phyloP scores from a whole-genome alignment of 1,140 invertebrate genomes.

The Sminthurinus signatus region DNA sequence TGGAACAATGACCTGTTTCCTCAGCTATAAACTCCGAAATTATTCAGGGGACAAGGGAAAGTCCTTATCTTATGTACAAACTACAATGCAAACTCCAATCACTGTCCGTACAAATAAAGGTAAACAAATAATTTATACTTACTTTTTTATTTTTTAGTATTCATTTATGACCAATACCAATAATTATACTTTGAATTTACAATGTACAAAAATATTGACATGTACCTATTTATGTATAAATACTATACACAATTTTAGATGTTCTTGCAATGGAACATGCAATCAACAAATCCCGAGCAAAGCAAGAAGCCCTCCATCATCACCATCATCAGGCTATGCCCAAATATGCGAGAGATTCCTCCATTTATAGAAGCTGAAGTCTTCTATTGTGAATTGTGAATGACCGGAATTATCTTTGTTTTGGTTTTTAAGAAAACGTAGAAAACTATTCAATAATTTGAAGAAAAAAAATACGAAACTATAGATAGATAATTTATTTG shows the following conservation, averaged over 20 bases:
- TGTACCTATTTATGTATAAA: neutral
- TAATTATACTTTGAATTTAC: neutral
- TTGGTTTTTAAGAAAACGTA: too few species aligned
- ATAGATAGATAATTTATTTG: too few species aligned
- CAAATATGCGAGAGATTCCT: slow-evolving; percentile 36
- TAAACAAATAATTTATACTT: neutral
- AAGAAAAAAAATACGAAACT: too few species aligned
- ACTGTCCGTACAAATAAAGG: slow-evolving; percentile 11
- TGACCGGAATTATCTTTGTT: too few species aligned
- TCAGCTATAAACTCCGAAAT: slow-evolving; percentile 26
- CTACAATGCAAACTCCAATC: slow-evolving; percentile 16
- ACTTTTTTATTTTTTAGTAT: neutral
- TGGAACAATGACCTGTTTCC: slow-evolving; percentile 27
- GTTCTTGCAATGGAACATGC: neutral
- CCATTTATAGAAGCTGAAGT: slow-evolving; percentile 29
- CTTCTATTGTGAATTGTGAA: too few species aligned
- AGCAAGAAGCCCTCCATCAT: slow-evolving; percentile 10
- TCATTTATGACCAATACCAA: neutral
- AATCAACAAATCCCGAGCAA: neutral
- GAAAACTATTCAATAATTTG: too few species aligned
- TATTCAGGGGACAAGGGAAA: slow-evolving; percentile 17
- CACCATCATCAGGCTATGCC: slow-evolving; percentile 24
- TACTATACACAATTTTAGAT: neutral
- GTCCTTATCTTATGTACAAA: slow-evolving; percentile 14
- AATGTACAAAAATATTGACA: neutral